phyloP scores from a whole-genome alignment of 2,888 invertebrate genomes.

The Spilosoma lubricipeda region DNA sequence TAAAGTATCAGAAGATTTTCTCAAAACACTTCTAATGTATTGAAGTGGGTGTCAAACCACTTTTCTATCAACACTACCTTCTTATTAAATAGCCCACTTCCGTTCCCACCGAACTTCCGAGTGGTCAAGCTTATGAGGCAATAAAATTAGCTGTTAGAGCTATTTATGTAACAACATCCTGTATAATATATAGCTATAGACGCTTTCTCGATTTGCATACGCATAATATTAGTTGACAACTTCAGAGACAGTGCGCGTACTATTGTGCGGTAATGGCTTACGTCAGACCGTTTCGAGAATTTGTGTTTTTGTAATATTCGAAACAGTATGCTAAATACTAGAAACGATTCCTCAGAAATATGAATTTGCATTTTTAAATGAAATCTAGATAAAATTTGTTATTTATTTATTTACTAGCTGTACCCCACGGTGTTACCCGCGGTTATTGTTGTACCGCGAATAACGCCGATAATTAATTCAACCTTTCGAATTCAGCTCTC shows the following conservation, averaged over 20 bases:
- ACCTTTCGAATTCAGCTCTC: too few species aligned
- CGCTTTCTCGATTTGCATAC: slow-evolving; percentile 37
- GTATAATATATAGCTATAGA: slow-evolving; percentile 22
- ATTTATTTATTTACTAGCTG: not conserved
- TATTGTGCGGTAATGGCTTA: not conserved
- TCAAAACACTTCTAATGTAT: not conserved
- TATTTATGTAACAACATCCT: slow-evolving; percentile 42
- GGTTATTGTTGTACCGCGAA: too few species aligned
- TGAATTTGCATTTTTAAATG: not conserved
- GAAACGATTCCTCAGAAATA: not conserved
- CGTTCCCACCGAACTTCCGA: slow-evolving; percentile 18
- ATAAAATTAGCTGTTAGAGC: slow-evolving; percentile 22
- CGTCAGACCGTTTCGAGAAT: not conserved
- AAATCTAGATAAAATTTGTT: not conserved
- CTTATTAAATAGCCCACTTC: slow-evolving; percentile 15
- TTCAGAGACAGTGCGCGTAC: not conserved
- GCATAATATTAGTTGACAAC: slow-evolving; percentile 10
- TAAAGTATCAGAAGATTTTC: not conserved
- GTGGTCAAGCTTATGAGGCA: slow-evolving; percentile 9
- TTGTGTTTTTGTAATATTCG: not conserved
- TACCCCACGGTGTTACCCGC: too few species aligned
- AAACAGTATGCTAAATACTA: not conserved
- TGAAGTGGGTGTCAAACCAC: not conserved
- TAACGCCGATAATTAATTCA: too few species aligned
- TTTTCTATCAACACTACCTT: not conserved